phyloP scores from a whole-genome alignment of 2,797 vertebrate species.

The Siniperca undulata region DNA sequence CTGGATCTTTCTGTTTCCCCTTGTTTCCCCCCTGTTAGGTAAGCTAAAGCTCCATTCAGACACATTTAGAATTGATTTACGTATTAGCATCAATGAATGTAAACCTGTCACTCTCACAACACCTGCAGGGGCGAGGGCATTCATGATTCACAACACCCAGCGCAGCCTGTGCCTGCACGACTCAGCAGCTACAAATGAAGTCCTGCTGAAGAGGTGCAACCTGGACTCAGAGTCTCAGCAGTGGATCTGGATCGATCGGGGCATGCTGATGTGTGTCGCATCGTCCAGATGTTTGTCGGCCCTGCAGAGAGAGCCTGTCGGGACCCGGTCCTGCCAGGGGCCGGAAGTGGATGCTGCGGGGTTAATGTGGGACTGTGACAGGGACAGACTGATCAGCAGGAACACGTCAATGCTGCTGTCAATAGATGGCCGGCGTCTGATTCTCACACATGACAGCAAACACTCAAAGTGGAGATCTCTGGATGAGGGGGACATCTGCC shows the following conservation, averaged over 20 bases:
- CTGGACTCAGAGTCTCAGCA: constrained; percentile 78
- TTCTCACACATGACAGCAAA: constrained; percentile 58
- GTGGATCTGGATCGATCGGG: constrained; percentile 79
- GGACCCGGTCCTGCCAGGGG: constrained; percentile 68
- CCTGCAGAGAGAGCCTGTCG: constrained; percentile 40
- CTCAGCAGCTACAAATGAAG: constrained; percentile 30
- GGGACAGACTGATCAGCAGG: constrained; percentile 72
- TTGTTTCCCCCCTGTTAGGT: constrained; percentile 82
- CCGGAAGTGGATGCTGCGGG: background rate
- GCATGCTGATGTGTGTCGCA: constrained; percentile 68
- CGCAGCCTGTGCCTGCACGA: constrained; percentile 82
- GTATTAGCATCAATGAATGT: background rate
- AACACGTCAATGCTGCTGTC: constrained; percentile 69
- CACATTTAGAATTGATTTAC: background rate
- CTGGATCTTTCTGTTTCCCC: constrained; percentile 80
- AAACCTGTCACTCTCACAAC: background rate
- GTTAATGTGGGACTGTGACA: constrained; percentile 80
- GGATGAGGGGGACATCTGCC: constrained; percentile 81
- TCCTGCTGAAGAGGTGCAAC: constrained; percentile 73
- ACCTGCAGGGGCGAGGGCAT: constrained; percentile 70
- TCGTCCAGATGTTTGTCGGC: constrained; percentile 80
- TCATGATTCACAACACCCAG: constrained; percentile 79
- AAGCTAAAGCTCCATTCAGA: constrained; percentile 31
- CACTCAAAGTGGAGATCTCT: constrained; percentile 80
- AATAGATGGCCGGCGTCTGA: constrained; percentile 31